Base-by-base conservation (phyloP, 2,113 vertebrate species). In the Grantiella picta region DNA sequence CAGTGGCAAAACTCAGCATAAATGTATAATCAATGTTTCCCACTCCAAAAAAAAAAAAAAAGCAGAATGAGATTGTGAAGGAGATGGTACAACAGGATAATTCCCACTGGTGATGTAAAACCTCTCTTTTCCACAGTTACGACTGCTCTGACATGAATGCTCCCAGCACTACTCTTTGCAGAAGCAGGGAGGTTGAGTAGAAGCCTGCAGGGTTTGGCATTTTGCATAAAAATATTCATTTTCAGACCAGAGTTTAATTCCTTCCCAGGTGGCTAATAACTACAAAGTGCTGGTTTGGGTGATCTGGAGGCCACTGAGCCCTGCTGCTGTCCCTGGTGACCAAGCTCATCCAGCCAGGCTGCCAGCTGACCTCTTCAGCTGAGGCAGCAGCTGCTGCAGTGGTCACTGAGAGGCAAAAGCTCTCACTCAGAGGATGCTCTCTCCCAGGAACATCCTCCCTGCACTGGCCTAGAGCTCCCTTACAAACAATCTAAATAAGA, bases 1-100 rank as follows among this genome's bases (percentile, higher is more conserved):
- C 59, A 60, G 38, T 50, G 54, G 71, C 50, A 71, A 94, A 87
- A 82, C 71, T 85, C 59, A 50, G 66, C 49, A 54, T 79, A 95
- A 95, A 91, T 80, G 66, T 90, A 82, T 80, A 91, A 94, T 80
- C 82, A 65, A 38, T 94, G 75, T 50, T 86, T 77, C 71, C 15
- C 7, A 28, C 33, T 80, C 21, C 45, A 53, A 52, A 75, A 72
- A 57, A 53, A 77, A 31, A 53, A 42, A 73, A 42, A 28, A 63
- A 4, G 27, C 44, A 77, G 69, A 81, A 52, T 77, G 65, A 69
- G 50, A n/a, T 47, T 66, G 45, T 80, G 84, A 76, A 90, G 61
- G 59, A 87, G 79, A 82, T 70, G 54, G 42, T 87, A 83, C 27
- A 70, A 63, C 54, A 90, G 54, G 36, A 17, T 63, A 93, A 90